A percentile compares a stretch with the other conserved stretches of the same genome.
phyloP scores from a whole-genome alignment of 2,888 invertebrate genomes.

The Polyommatus icarus region DNA sequence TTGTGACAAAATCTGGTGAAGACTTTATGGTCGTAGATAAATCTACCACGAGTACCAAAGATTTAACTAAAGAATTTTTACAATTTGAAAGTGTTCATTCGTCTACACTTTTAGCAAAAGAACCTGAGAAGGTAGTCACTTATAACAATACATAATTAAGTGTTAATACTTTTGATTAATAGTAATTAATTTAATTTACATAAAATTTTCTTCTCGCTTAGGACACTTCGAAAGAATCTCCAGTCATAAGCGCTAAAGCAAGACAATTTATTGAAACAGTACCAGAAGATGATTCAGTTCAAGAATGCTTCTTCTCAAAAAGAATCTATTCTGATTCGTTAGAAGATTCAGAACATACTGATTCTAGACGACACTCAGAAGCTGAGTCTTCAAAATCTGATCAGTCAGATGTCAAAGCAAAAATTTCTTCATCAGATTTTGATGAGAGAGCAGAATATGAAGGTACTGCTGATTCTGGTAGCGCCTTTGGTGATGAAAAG shows the following conservation, averaged over 20 bases:
- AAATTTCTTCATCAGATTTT: conserved; percentile 75
- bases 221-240: conserved; percentile 71
- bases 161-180: neutral
- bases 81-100: conserved; percentile 67
- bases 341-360: conserved; percentile 76
- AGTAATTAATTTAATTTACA: neutral
- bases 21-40: conserved; percentile 37
- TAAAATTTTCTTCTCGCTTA: conserved; percentile 36
- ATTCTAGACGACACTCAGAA: conserved; percentile 75
- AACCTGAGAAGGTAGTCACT: conserved; percentile 60
- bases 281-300: conserved; percentile 78
- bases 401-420: conserved; percentile 72
- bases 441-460: conserved; percentile 76
- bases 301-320: conserved; percentile 78
- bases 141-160: neutral
- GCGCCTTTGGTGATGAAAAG: conserved; percentile 75
- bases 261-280: conserved; percentile 78
- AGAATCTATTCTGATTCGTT: conserved; percentile 77
- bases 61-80: conserved; percentile 64
- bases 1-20: conserved; percentile 43
- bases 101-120: conserved; percentile 47
- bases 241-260: conserved; percentile 76
- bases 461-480: conserved; percentile 73
- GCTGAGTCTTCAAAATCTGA: conserved; percentile 77
- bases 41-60: conserved; percentile 45